Percentiles rank a stretch among this genome's conserved stretches.
phyloP scores from a whole-genome alignment of 2,113 vertebrate species.

The Tursiops truncatus region DNA sequence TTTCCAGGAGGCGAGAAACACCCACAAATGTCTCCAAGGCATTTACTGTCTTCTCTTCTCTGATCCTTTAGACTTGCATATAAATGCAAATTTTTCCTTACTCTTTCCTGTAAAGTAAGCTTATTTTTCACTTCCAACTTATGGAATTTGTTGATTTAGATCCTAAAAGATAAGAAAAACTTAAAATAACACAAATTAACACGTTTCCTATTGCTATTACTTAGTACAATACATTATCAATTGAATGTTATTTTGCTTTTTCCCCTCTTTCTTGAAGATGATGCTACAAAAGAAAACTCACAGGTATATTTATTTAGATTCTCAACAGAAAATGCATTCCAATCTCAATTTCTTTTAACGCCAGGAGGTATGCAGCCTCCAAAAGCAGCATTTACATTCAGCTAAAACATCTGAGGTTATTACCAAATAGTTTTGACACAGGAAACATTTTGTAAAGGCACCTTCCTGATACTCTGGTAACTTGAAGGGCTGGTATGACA shows the following conservation, averaged over 20 bases:
- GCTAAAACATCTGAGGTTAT: neutral
- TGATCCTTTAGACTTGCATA: neutral
- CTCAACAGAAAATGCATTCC: neutral
- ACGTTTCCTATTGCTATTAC: neutral
- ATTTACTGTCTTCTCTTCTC: neutral
- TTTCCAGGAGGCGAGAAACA: neutral
- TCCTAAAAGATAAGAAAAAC: neutral
- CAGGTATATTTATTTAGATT: neutral
- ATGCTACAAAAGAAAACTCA: neutral
- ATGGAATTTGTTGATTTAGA: neutral
- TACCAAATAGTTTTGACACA: neutral
- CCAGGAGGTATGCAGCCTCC: neutral
- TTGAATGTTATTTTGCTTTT: neutral
- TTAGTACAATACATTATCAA: neutral
- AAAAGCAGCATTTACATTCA: neutral
- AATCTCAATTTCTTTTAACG: neutral
- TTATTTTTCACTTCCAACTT: neutral
- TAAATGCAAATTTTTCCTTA: neutral
- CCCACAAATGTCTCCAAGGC: neutral
- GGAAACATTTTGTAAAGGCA: neutral
- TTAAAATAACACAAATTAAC: neutral
- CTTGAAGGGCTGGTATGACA: neutral
- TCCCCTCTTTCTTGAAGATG: neutral
- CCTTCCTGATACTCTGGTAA: neutral
- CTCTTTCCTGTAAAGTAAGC: neutral